These are phyloP conservation scores for Drymonia ruficornis DNA, from an alignment of 2,888 invertebrate genomes.

Conservation along the genomic window DNA sequence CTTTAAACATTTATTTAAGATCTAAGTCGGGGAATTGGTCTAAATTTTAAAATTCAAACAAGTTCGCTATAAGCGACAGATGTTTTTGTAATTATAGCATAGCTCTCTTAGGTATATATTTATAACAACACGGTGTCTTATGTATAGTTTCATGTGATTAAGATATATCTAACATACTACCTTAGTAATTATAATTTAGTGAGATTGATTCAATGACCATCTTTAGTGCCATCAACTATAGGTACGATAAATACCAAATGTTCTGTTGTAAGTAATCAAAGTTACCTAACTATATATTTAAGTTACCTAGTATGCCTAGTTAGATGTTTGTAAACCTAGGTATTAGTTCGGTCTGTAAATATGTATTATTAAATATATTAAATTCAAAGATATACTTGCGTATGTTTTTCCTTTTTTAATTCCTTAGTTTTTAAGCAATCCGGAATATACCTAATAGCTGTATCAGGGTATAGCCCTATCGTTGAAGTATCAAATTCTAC, in stretches of 20 bases:
- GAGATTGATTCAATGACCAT: slow-evolving; percentile 30
- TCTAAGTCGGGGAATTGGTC: too few species aligned
- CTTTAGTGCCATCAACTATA: slow-evolving; percentile 41
- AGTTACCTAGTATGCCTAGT: neutral
- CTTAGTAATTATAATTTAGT: slow-evolving; percentile 8
- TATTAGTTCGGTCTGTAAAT: neutral
- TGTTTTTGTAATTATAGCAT: too few species aligned
- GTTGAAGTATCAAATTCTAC: too few species aligned
- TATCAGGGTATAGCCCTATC: too few species aligned
- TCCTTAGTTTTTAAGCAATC: too few species aligned
- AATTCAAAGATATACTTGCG: too few species aligned
- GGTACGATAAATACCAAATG: slow-evolving; percentile 42
- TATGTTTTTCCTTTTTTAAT: too few species aligned
- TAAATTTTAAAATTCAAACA: too few species aligned
- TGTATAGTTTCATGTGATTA: neutral
- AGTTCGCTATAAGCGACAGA: too few species aligned
- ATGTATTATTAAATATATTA: neutral
- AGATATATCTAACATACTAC: neutral
- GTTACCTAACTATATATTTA: slow-evolving; percentile 30
- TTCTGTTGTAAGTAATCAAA: slow-evolving; percentile 37
- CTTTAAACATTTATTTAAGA: too few species aligned
- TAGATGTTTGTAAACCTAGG: too few species aligned
- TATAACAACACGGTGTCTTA: neutral
- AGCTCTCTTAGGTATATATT: neutral
- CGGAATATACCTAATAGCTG: too few species aligned